Percentiles rank a stretch among this genome's conserved stretches.
Evolutionary conservation across 2,888 invertebrate species (phyloP).

Genomic region (Shargacucullia verbasci): DNA sequence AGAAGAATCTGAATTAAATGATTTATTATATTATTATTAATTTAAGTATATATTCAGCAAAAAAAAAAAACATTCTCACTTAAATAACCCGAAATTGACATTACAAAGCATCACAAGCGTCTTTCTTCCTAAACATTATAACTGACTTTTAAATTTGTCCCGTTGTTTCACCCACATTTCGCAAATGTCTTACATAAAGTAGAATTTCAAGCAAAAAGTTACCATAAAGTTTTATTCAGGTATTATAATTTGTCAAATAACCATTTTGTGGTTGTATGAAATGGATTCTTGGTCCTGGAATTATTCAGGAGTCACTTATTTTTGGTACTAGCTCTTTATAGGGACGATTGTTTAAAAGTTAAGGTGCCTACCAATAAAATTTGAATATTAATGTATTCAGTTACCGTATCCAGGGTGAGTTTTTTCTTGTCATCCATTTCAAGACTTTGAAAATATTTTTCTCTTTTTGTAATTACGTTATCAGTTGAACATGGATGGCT

Average conservation of each 20-base stretch:
- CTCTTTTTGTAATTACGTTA: no score
- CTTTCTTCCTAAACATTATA: conserved; percentile 6
- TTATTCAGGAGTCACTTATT: conserved; percentile 2
- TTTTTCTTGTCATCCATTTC: no score
- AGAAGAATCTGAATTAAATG: no score
- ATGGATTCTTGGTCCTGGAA: neutral
- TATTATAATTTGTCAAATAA: conserved; percentile 18
- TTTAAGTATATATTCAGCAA: no score
- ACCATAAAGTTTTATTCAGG: conserved; percentile 8
- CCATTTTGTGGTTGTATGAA: conserved; percentile 11
- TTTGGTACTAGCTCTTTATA: neutral
- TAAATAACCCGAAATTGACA: conserved; percentile 1
- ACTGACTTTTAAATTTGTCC: conserved; percentile 13
- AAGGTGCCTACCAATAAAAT: no score
- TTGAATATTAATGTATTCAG: no score
- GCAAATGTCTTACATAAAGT: conserved; percentile 14
- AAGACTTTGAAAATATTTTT: no score
- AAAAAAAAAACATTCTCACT: no score
- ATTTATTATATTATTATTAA: no score
- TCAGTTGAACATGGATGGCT: no score
- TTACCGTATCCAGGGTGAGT: no score
- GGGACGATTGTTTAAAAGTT: neutral
- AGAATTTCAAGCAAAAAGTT: conserved; percentile 14
- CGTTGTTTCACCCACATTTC: conserved; percentile 15
- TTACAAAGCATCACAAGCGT: conserved; percentile 2